Conservation (phyloP, 2,113 vertebrate genomes). For the Percina caprodes region DNA sequence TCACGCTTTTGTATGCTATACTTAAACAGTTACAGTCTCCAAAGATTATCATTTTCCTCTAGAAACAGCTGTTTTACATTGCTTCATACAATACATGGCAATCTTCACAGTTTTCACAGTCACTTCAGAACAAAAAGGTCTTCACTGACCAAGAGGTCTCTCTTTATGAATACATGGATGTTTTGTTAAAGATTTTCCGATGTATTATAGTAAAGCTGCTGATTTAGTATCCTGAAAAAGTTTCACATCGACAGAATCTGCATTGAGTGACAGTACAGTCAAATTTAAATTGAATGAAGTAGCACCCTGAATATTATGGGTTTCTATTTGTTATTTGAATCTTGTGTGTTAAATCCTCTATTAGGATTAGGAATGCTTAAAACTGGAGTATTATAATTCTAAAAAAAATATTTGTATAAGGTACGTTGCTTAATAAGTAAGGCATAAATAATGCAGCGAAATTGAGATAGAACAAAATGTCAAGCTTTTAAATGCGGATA, state of each 20-base stretch:
- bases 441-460: constrained; percentile 72
- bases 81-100: constrained; percentile 1
- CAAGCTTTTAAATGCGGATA: constrained; percentile 43
- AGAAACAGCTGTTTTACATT: constrained; percentile 37
- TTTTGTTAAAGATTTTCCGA: constrained; percentile 32
- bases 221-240: constrained; percentile 13
- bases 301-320: constrained; percentile 4
- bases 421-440: constrained; percentile 46
- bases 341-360: constrained; percentile 17
- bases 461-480: constrained; percentile 69
- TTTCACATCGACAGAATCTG: constrained; percentile 12
- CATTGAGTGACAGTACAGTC: constrained; percentile 5
- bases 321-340: constrained; percentile 42
- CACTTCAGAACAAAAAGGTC: constrained; percentile 3
- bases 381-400: constrained; percentile 1
- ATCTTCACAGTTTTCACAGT: constrained; percentile 15
- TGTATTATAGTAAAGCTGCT: constrained; percentile 23
- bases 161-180: background rate
- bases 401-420: background rate
- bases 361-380: constrained; percentile 28
- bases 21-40: constrained; percentile 54
- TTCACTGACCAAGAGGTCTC: background rate
- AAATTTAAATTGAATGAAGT: constrained; percentile 34
- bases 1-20: constrained; percentile 50
- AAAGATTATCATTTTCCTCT: constrained; percentile 58